Conservation (phyloP, 2,113 vertebrate species). For the Micromys minutus region DNA sequence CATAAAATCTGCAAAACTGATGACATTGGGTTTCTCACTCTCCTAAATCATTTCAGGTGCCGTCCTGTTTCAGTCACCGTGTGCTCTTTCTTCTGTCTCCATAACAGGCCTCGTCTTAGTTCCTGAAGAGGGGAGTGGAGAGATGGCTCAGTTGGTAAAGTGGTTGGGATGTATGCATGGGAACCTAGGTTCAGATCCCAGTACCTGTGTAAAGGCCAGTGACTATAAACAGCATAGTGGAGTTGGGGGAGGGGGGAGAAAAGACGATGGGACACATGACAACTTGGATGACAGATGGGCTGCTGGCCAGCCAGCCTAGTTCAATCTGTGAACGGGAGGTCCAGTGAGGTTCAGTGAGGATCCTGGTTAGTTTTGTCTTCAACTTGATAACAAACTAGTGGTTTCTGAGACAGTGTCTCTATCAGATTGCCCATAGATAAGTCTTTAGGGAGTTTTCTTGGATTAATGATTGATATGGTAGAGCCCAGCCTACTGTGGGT, state of each 20-base stretch:
- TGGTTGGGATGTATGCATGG: background rate
- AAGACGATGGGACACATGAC: background rate
- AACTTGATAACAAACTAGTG: background rate
- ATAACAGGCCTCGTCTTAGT: background rate
- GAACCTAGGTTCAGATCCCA: background rate
- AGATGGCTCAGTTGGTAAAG: background rate
- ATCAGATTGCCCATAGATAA: background rate
- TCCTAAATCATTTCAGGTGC: background rate
- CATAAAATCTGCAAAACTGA: background rate
- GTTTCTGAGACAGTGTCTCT: background rate
- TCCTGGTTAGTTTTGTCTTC: background rate
- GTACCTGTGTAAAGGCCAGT: background rate
- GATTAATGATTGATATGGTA: background rate
- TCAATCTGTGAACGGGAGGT: background rate
- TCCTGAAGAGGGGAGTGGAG: background rate
- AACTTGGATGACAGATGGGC: background rate
- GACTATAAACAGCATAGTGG: background rate
- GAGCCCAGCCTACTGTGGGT: background rate
- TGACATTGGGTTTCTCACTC: background rate
- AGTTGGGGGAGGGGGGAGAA: background rate
- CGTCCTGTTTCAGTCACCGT: background rate
- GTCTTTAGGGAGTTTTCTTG: background rate
- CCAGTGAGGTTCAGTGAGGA: too few relatives aligned
- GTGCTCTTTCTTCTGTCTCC: background rate
- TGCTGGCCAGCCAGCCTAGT: background rate